These are phyloP conservation scores for Slavum lentiscoides DNA, from an alignment of 2,888 invertebrate genomes.

Conservation along the genomic window DNA sequence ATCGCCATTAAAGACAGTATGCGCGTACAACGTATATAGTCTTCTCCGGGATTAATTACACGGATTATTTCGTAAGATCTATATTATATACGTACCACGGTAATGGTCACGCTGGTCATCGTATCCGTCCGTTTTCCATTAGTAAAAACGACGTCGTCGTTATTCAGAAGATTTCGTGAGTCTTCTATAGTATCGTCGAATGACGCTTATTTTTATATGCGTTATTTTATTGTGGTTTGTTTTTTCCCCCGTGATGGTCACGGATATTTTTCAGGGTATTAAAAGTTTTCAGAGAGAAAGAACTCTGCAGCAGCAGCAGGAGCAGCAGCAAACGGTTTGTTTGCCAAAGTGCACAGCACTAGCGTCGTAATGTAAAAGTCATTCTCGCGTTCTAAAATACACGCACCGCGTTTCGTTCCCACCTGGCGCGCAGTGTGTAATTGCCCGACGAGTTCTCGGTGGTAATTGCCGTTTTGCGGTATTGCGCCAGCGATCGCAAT, in stretches of 20 bases:
- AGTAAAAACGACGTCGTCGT: background rate
- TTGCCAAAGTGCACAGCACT: conserved; percentile 1
- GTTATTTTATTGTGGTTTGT: conserved; percentile 34
- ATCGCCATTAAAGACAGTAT: background rate
- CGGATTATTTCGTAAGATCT: background rate
- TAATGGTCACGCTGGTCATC: background rate
- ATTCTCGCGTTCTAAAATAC: background rate
- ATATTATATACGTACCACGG: background rate
- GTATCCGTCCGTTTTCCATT: conserved; percentile 26
- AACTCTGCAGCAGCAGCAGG: background rate
- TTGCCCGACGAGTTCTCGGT: background rate
- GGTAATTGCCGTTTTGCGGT: background rate
- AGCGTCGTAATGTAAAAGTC: background rate
- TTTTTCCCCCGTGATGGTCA: background rate
- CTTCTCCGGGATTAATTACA: conserved; percentile 21
- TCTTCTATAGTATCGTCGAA: too few species aligned
- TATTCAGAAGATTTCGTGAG: background rate
- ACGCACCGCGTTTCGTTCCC: background rate
- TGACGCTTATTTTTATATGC: too few species aligned
- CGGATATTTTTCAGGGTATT: background rate
- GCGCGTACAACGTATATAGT: too few species aligned
- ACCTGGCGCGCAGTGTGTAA: too few species aligned
- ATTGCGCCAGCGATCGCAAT: too few species aligned
- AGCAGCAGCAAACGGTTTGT: background rate
- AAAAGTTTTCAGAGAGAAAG: conserved; percentile 3